Evolutionary conservation across 2,888 invertebrate species (phyloP), one percentile per base, ranked within the genome.

Genomic region (Plebejus melissa): DNA sequence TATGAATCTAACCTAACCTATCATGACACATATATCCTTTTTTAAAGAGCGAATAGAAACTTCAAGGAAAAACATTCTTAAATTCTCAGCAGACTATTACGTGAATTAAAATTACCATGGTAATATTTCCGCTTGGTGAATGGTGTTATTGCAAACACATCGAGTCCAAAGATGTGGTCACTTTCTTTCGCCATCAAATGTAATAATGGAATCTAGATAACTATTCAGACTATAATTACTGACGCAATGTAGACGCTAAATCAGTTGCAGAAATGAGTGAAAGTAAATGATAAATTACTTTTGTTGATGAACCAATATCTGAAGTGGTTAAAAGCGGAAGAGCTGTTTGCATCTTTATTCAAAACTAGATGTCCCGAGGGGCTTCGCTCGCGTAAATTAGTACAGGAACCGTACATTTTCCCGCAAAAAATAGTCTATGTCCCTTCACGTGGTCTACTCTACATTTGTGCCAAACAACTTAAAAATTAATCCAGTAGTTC

Each of bases 221-320:
- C 60, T 28, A 4, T 65, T 65, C 32, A 32, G 32, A 65, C 32
- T 36, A 36, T 65, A 65, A 65, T 22, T 65, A 36, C 28, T 32
- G 65, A 36, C 65, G 65, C 65, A 65, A 65, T 65, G 32, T 65
- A 65, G 65, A 65, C 65, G 32, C 28, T 60, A 58, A 60, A 60
- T 60, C 28, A 28, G 65, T 11, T 65, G 65, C 65, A 32, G 65
- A 65, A 65, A 65, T 65, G 4, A 36, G 65, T 16, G 65, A 65
- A 65, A 65, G 65, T 36, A 32, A 16, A 65, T 32, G 32, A 36
- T 32, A 16, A 65, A 65, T 36, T 32, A 16, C 32, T 65, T 65
- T 65, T 16, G 65, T 5, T 65, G 36, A 36, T 65, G 11, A 60
- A 60, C 11, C 32, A 36, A 32, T 36, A 36, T 65, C 32, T 11